Evolutionary conservation across 2,113 vertebrate species (phyloP), one percentile per base, ranked within the genome.

Genomic region (Malaclemys terrapin): DNA sequence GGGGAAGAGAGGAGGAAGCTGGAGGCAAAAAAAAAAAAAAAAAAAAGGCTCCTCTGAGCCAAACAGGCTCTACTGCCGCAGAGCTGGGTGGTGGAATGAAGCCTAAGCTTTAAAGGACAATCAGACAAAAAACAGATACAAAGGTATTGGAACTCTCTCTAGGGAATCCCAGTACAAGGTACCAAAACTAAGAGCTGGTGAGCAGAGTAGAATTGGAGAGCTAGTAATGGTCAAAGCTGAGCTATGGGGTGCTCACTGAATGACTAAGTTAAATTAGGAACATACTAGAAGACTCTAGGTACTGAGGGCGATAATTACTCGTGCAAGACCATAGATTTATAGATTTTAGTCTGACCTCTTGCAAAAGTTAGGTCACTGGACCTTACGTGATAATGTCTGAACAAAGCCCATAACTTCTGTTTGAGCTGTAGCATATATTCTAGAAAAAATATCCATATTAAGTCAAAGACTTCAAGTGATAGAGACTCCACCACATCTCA

Each of bases 401-500:
- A 42, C 62, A 91, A 45, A 95, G 11, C 78, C 69, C 53, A 38
- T 49, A 82, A 0, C 35, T 16, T 65, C 75, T 62, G 35, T 38
- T 38, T 72, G 17, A 38, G 35, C n/a, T 9, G 13, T 72, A 75
- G 53, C 8, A 20, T 72, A 19, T 72, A 9, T 72, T 72, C 19
- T 38, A 72, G n/a, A 72, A 72, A 72, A 72, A 38, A 22, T 38
- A 72, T 38, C n/a, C 65, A 38, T n/a, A 9, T 47, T 90, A 31
- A 76, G 12, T 62, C 57, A 96, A n/a, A 14, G 13, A 0, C 80
- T 25, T 57, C 29, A 49, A 94, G 72, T 7, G 45, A 12, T 38
- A 13, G 81, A 86, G 92, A 94, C 94, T 76, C 80, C 82, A 75
- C 10, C 82, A 84, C 24, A 3, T 35, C 56, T 59, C 49, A 69